phyloP scores from a whole-genome alignment of 2,113 vertebrate species.

The Zapus hudsonius region DNA sequence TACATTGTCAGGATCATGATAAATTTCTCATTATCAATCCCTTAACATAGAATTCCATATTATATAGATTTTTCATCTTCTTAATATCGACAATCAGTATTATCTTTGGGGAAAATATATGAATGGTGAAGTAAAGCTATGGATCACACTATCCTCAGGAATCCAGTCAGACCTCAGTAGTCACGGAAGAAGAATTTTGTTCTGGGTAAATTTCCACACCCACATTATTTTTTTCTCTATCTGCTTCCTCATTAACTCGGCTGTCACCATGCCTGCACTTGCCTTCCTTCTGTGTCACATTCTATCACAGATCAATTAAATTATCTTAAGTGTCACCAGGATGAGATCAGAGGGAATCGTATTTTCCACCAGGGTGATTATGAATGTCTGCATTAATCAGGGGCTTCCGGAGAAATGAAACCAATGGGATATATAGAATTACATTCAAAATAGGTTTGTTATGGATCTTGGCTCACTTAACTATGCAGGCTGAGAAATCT shows the following conservation, averaged over 20 bases:
- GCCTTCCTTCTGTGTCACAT: not conserved
- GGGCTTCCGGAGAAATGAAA: not conserved
- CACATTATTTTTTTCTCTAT: not conserved
- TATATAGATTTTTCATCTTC: not conserved
- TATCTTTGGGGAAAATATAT: not conserved
- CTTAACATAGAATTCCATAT: not conserved
- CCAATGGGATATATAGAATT: not conserved
- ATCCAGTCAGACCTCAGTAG: not conserved
- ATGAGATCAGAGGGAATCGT: slow-evolving; percentile 26
- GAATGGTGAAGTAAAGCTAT: not conserved
- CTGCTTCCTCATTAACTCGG: not conserved
- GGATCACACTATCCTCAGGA: not conserved
- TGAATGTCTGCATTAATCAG: not conserved
- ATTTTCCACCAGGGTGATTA: slow-evolving; percentile 20
- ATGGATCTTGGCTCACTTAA: not conserved
- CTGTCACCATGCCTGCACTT: not conserved
- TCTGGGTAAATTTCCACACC: not conserved
- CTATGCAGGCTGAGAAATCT: not conserved
- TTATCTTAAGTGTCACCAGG: not conserved
- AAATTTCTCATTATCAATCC: not conserved
- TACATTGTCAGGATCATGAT: not conserved
- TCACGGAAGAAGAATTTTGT: not conserved
- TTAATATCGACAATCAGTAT: not conserved
- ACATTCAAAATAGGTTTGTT: not conserved
- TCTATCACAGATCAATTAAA: slow-evolving; percentile 17